A percentile compares a stretch with the other conserved stretches of the same genome.
Evolutionary conservation across 1,140 invertebrate genomes (phyloP).

Genomic region (Scaptomyza montana): DNA sequence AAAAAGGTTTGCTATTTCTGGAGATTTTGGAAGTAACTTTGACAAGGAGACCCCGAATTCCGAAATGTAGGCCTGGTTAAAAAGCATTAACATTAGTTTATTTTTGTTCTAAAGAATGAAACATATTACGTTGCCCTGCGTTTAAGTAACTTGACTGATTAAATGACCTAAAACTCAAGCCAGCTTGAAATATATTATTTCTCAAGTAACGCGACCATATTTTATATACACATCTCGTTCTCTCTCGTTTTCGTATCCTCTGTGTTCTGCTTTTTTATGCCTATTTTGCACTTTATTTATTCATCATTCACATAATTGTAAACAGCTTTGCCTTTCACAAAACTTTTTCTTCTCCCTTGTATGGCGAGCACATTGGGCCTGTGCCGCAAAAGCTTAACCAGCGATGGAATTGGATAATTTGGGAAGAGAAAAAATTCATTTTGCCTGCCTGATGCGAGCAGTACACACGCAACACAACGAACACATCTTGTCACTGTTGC

Average conservation of each 20-base stretch:
- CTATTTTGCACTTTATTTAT: not conserved
- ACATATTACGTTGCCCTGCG: no score
- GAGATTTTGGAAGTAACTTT: no score
- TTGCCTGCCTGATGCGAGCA: constrained; percentile 6
- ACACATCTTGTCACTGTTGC: constrained; percentile 43
- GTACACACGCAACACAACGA: constrained; percentile 14
- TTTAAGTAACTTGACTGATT: no score
- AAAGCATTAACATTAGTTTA: no score
- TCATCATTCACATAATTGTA: constrained; percentile 6
- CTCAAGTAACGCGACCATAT: no score
- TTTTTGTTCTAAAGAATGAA: no score
- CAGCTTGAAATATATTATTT: no score
- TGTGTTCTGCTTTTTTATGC: not conserved
- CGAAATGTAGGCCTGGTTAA: no score
- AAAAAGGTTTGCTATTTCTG: no score
- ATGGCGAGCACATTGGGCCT: not conserved
- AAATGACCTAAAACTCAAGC: no score
- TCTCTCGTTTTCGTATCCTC: not conserved
- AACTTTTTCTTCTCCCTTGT: not conserved
- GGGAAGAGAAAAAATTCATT: constrained; percentile 9
- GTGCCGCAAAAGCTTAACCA: constrained; percentile 4
- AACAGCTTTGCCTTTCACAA: constrained; percentile 13
- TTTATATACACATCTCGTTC: no score
- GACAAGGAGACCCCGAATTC: no score
- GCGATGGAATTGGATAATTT: constrained; percentile 28